Evolutionary conservation across 2,888 invertebrate species (phyloP).

Genomic region (Lepidonotus clava): DNA sequence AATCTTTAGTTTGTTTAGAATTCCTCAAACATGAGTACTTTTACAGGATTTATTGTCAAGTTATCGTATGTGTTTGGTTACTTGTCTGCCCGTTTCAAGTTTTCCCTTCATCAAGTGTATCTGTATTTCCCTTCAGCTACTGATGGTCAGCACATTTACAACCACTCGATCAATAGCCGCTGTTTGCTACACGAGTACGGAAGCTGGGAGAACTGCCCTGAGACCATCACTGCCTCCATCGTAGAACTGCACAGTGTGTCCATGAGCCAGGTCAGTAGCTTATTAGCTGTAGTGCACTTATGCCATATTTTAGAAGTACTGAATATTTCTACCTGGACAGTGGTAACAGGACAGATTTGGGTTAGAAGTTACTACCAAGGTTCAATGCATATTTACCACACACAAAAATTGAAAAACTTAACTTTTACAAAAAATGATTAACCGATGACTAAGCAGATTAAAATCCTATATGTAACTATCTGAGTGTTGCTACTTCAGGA

Average conservation of each 20-base stretch:
- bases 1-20: no score
- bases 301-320: no score
- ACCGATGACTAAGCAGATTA: not conserved
- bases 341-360: no score
- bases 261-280: slow-evolving; percentile 86
- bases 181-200: slow-evolving; percentile 94
- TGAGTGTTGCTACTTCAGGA: slow-evolving; percentile 83
- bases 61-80: no score
- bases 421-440: not conserved
- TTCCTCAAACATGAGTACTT: no score
- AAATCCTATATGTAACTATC: not conserved
- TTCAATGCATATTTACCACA: no score
- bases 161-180: slow-evolving; percentile 93
- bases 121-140: slow-evolving; percentile 83
- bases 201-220: slow-evolving; percentile 89
- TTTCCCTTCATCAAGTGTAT: no score
- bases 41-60: no score
- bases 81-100: no score
- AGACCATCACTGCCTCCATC: slow-evolving; percentile 87
- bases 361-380: no score
- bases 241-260: slow-evolving; percentile 93
- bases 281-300: no score
- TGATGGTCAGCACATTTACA: slow-evolving; percentile 95
- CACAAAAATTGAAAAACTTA: slow-evolving; percentile 31
- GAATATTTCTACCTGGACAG: no score